Base-by-base conservation (phyloP, 2,797 vertebrate genomes). In the Sylvilagus floridanus region DNA sequence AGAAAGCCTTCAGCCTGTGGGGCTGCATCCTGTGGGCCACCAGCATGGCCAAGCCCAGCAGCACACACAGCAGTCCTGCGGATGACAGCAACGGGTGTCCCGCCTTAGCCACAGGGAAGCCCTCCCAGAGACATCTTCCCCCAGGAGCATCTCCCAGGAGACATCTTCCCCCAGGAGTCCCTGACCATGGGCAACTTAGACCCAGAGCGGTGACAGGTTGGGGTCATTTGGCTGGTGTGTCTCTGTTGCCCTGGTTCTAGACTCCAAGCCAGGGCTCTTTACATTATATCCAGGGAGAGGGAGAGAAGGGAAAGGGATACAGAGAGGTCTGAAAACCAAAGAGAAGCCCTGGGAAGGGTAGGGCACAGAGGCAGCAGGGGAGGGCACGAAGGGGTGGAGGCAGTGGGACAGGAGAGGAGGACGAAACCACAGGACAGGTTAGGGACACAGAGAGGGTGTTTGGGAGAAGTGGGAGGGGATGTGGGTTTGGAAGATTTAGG, bases 31-130 rank as follows among this genome's bases (percentile, higher is more conserved):
- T 97, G 95, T 99, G 97, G 47, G 99, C 95, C 66, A 98, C 76
- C 77, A 98, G 96, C 97, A 99, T 93, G 19, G 97, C 88, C 84
- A 98, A 79, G 11, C 99, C 99, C 88, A 99, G 98, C 91, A 99
- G 19, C 84, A 98, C 60, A 91, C 99, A 99, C 92, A 99, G 97
- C 90, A 99, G 66, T 92, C 99, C 99, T 99, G 97, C 54, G 32
- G 24, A 96, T 24, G 84, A 54, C 8, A 4, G 3, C 1, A 66
- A 68, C 4, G 69, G 1, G 35, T 0, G 0, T 85, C 10, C 35
- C 3, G 7, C 22, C 32, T 78, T 54, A 93, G 81, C 28, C 22
- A 72, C 16, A 1, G 0, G 11, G 81, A 14, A 1, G 21, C 17
- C 37, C 60, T 88, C 42, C 79, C 72, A 37, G 42, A 54, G 32